Evolutionary conservation across 2,797 vertebrate genomes (phyloP).

Genomic region (Eulemur rubriventer): DNA sequence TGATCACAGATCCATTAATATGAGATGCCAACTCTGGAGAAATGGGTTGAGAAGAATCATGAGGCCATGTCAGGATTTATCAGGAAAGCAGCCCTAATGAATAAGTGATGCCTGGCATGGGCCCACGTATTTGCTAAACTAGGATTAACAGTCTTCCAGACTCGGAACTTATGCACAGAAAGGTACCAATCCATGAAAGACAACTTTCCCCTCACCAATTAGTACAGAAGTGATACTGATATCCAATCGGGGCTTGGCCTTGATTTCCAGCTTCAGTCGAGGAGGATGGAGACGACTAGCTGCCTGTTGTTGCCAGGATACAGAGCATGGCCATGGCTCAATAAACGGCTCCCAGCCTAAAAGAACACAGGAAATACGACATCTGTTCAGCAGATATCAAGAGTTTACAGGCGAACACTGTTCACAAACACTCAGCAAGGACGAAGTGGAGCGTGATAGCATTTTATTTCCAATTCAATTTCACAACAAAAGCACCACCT

Average conservation of each 20-base stretch:
- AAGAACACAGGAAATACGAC: slow-evolving; percentile 58
- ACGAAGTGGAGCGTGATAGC: background rate
- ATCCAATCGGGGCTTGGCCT: slow-evolving; percentile 94
- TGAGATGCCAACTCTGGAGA: background rate
- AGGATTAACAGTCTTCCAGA: background rate
- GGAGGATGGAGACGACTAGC: slow-evolving; percentile 95
- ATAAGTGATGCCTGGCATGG: background rate
- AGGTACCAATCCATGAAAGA: background rate
- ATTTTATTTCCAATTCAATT: background rate
- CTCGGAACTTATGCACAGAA: background rate
- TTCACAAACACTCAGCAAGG: slow-evolving; percentile 8
- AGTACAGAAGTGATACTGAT: slow-evolving; percentile 96
- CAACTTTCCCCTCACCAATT: slow-evolving; percentile 86
- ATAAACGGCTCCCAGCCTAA: slow-evolving; percentile 97
- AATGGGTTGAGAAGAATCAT: background rate
- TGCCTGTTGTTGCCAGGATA: slow-evolving; percentile 95
- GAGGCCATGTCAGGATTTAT: background rate
- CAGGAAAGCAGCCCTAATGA: background rate
- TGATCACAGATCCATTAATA: background rate
- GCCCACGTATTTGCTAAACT: background rate
- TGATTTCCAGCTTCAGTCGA: slow-evolving; percentile 92
- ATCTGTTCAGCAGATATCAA: slow-evolving; percentile 42
- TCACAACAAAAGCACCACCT: background rate
- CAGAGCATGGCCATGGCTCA: slow-evolving; percentile 95
- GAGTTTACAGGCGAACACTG: background rate